A percentile compares a stretch with the other conserved stretches of the same genome.
Evolutionary conservation across 53 echinoderm and acorn worm genomes (phyloP).

Genomic region (Stichopus horrens): DNA sequence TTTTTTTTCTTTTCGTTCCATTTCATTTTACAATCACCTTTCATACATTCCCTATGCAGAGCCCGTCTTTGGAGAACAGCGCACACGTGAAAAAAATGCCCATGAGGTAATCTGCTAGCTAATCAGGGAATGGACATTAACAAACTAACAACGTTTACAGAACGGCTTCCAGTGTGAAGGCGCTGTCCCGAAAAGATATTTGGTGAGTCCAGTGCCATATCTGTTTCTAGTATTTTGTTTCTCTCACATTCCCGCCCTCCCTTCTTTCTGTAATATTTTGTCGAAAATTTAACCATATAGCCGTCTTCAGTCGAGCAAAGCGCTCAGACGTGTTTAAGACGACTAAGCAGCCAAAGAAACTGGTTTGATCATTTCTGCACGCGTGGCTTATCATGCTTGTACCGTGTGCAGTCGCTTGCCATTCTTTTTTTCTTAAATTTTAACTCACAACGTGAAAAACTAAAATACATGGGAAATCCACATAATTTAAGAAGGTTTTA

Average conservation of each 20-base stretch:
- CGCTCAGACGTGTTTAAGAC: constrained; percentile 14
- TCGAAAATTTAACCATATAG: neutral
- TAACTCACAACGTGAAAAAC: neutral
- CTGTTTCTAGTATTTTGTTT: neutral
- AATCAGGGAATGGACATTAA: no score
- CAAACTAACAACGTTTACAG: no score
- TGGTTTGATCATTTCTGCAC: constrained; percentile 28
- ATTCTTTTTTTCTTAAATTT: constrained; percentile 4
- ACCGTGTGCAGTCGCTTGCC: neutral
- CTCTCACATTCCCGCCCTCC: neutral
- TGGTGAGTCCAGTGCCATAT: neutral
- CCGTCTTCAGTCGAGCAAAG: constrained; percentile 1
- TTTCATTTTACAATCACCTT: no score
- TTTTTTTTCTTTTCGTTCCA: no score
- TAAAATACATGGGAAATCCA: neutral
- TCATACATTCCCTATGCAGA: no score
- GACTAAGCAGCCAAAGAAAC: neutral
- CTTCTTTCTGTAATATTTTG: neutral
- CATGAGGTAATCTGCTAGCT: no score
- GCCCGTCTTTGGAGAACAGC: no score
- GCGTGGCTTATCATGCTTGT: constrained; percentile 35
- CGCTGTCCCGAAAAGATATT: neutral
- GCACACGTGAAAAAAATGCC: no score
- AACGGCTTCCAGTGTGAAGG: neutral
- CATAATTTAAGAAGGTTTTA: constrained; percentile 14